Base-by-base conservation (phyloP, 2,113 vertebrate genomes). In the Pteropus alecto region DNA sequence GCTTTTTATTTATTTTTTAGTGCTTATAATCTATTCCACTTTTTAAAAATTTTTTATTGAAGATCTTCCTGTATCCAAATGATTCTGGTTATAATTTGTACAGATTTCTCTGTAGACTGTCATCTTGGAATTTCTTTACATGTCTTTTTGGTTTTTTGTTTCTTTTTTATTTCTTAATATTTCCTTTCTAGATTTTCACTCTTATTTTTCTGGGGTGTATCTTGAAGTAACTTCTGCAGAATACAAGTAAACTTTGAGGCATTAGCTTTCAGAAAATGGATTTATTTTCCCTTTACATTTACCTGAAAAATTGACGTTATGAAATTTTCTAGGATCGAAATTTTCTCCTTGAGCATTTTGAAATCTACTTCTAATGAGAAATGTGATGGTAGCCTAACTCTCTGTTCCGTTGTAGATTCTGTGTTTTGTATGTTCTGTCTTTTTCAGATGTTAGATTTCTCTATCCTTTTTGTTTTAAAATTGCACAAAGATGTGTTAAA, bases 291-390 rank as follows among this genome's bases (percentile, higher is more conserved):
- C 65, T 92, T 82, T 73, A 22, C 12, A 26, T 87, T 92, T 90
- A 56, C 67, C 46, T 77, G 68, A 81, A 58, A 74, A 54, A 79
- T 61, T 82, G 41, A 79, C 41, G 88, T 58, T n/a, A 30, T 92
- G 0, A 77, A 70, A 43, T 68, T 77, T 81, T 71, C 61, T 28
- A 76, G n/a, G 9, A 86, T 81, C 38, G 54, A 92, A 81, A 95
- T 76, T 78, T 63, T 90, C 78, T 90, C 14, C 38, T 89, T 73
- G 26, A 60, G 15, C 65, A 41, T 71, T 87, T 60, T 58, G 35
- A 96, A 92, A 86, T 92, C n/a, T 43, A 21, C n/a, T 48, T 82
- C n/a, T 43, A 51, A 71, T 87, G 63, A 92, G 85, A 95, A 76
- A 82, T 46, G 6, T 46, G 35, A 71, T 38, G n/a, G 41, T 9